Evolutionary conservation across 1,140 invertebrate species (phyloP).

Genomic region (Drosophila trapezifrons): DNA sequence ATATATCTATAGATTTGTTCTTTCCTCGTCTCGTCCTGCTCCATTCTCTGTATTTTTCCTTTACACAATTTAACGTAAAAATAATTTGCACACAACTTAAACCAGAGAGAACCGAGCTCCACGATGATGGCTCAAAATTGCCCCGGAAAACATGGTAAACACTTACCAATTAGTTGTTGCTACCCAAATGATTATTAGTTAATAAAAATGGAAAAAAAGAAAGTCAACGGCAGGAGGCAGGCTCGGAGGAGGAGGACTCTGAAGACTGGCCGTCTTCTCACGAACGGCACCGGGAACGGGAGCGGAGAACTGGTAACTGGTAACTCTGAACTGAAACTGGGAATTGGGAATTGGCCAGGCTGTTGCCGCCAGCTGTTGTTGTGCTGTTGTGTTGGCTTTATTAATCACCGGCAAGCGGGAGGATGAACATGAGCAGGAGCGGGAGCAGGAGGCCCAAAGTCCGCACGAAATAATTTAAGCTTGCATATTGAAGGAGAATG

Average conservation of each 20-base stretch:
- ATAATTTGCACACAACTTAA: not conserved
- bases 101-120: too few species aligned
- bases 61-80: not conserved
- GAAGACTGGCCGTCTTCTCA: constrained; percentile 8
- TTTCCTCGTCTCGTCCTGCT: too few species aligned
- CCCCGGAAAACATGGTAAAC: constrained; percentile 11
- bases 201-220: constrained; percentile 17
- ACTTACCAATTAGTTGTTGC: constrained; percentile 18
- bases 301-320: constrained; percentile 8
- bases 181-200: constrained; percentile 20
- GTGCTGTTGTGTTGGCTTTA: constrained; percentile 38
- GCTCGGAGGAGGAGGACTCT: not conserved
- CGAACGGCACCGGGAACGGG: constrained; percentile 15
- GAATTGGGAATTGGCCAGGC: constrained; percentile 50
- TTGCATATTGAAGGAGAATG: constrained; percentile 40
- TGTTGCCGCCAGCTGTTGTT: constrained; percentile 52
- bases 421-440: not conserved
- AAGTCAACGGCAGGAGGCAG: constrained; percentile 10
- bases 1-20: too few species aligned
- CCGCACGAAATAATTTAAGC: constrained; percentile 60
- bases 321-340: not conserved
- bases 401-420: constrained; percentile 56
- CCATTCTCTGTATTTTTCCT: not conserved
- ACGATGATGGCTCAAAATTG: not conserved
- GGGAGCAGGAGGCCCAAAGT: constrained; percentile 29